Evolutionary conservation across 1,140 invertebrate species (phyloP), one percentile per base, ranked within the genome.

Genomic region (Lordiphosa collinella): DNA sequence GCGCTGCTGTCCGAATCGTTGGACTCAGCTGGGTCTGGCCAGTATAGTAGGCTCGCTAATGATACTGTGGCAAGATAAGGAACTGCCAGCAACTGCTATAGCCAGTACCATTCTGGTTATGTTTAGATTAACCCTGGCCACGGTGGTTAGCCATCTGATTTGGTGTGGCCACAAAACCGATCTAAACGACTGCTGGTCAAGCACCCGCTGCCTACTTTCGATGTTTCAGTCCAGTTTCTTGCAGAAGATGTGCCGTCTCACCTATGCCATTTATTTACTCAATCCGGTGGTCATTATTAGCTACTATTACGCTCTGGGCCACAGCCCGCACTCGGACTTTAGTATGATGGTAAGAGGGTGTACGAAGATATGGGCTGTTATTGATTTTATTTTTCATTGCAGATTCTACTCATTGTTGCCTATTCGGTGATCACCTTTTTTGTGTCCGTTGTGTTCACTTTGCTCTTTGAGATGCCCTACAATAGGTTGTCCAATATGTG

Each of bases 381-480:
- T n/a, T 31, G 12, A 29, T 7, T 22, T 11, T 4, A n/a, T 12
- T 7, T 10, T 36, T 32, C 11, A 2, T 52, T 51, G 1, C 48
- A 73, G 72, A 6, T 57, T 4, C 14, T 66, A 6, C 4, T 76
- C 0, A 18, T 13, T 0, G 53, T 66, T 5, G 49, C 51, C 3
- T 10, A 31, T 11, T 41, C 49, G 10, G 32, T 44, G 1, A 29
- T 78, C 4, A 43, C 40, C 6, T 54, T 49, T 8, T 1, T 60
- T 0, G 2, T 58, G 10, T 40, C 66, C 1, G 18, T 72, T 7
- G 49, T 14, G 9, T 10, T 54, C 1, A 78, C 72, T 0, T 13
- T 76, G 22, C 18, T 78, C 18, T 47, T 78, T n/a, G 73, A 76
- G 25, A 16, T 66, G 9, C 73, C 72, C 4, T 62, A 48, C 12